Base-by-base conservation (phyloP, 1,140 invertebrate genomes). In the Drosophila willistoni region DNA sequence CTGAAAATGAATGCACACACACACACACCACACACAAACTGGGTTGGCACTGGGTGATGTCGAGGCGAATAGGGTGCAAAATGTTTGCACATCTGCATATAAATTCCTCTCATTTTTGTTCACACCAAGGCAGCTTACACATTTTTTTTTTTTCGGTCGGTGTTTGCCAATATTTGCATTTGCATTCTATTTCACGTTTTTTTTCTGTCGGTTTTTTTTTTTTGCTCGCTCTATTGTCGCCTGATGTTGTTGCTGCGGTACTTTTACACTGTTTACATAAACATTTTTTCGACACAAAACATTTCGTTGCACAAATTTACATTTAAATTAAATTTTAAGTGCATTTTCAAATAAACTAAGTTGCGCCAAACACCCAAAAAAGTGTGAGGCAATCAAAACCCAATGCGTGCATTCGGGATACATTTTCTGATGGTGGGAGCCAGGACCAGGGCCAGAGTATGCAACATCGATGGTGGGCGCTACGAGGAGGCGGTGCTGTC, bases 261-360 rank as follows among this genome's bases (percentile, higher is more conserved):
- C 80, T 61, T 83, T 67, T 81, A 79, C 82, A 79, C 75, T 87
- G 83, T 86, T 87, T 87, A 89, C 84, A 89, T 87, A 87, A 87
- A 87, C 85, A 87, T 84, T 78, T 78, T 83, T 79, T 84, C 77
- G 84, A 79, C 83, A 82, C 84, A 87, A 84, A 76, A 87, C 84
- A 87, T 89, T 87, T 80, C 64, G 85, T 77, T 87, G 84, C 84
- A 84, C 84, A 89, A 87, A 87, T 87, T 87, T 87, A 87, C 84
- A 87, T 87, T 87, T 87, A 87, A 87, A 87, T 87, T 87, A 87
- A 87, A 87, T 78, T 87, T 87, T 87, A 87, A 87, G 84, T 87
- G 84, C 80, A 84, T 89, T 84, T 79, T 84, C 80, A 87, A 87
- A 79, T 87, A 87, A 87, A 87, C 84, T 87, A 89, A 87, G 84